These are phyloP conservation scores for Girardinichthys multiradiatus DNA, from an alignment of 2,113 vertebrate genomes.

Conservation along the genomic window DNA sequence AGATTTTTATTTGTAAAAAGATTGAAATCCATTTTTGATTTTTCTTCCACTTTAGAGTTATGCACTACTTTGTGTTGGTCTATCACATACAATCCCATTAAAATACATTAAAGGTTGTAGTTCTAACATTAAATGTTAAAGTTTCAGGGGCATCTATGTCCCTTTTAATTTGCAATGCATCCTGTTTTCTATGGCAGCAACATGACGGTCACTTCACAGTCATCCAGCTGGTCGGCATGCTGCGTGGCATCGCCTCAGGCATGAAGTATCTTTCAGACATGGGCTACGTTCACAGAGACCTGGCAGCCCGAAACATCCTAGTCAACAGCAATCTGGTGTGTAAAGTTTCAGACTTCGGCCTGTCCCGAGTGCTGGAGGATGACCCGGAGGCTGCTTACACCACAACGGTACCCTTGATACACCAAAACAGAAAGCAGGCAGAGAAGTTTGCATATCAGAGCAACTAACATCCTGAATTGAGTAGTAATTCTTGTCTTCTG, in stretches of 20 bases:
- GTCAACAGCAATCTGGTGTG: constrained; percentile 98
- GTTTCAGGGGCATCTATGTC: not conserved
- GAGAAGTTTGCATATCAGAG: not conserved
- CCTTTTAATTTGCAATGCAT: constrained; percentile 1
- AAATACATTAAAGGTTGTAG: not conserved
- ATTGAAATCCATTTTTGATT: not conserved
- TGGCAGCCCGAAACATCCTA: constrained; percentile 95
- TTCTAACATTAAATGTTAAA: not conserved
- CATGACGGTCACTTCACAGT: constrained; percentile 94
- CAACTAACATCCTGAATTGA: not conserved
- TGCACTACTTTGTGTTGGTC: not conserved
- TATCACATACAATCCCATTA: not conserved
- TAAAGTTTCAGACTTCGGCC: constrained; percentile 97
- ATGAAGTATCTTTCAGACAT: constrained; percentile 99
- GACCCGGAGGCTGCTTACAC: constrained; percentile 97
- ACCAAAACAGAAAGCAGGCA: not conserved
- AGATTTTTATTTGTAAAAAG: too few relatives aligned
- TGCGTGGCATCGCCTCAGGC: constrained; percentile 95
- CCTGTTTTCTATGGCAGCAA: constrained; percentile 60
- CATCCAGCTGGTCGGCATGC: constrained; percentile 98
- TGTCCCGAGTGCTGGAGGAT: constrained; percentile 95
- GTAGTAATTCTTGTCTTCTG: not conserved
- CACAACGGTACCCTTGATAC: constrained; percentile 77
- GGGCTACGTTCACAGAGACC: constrained; percentile 96
- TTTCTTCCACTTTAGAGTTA: not conserved